These are phyloP conservation scores for Drosophila melanogaster DNA, from an alignment of 1,140 invertebrate genomes.

Conservation along the genomic window Release_6_plus_ISO1_MT NC_004354.4:15393001-15393500, in stretches of 20 bases:
- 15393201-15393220: conserved; percentile 92
- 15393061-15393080: conserved; percentile 91
- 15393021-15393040: conserved; percentile 94
- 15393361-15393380: conserved; percentile 68
- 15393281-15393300: conserved; percentile 71
- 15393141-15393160: conserved; percentile 1
- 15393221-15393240: conserved; percentile 92
- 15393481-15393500: conserved; percentile 91
- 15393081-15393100: conserved; percentile 62
- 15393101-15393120: conserved; percentile 85
- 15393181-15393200: conserved; percentile 86
- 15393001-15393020: conserved; percentile 92
- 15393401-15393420: conserved; percentile 82
- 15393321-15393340: conserved; percentile 25
- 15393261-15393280: conserved; percentile 85
- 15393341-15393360: conserved; percentile 59
- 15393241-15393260: conserved; percentile 93
- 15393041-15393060: conserved; percentile 94
- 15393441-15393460: conserved; percentile 86
- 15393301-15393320: conserved; percentile 47
- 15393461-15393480: conserved; percentile 85
- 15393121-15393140: conserved; percentile 82
- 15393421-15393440: conserved; percentile 88
- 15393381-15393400: conserved; percentile 73
- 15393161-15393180: conserved; percentile 5